Conservation (phyloP, 2,888 invertebrate species). For the Charanyca ferruginea region DNA sequence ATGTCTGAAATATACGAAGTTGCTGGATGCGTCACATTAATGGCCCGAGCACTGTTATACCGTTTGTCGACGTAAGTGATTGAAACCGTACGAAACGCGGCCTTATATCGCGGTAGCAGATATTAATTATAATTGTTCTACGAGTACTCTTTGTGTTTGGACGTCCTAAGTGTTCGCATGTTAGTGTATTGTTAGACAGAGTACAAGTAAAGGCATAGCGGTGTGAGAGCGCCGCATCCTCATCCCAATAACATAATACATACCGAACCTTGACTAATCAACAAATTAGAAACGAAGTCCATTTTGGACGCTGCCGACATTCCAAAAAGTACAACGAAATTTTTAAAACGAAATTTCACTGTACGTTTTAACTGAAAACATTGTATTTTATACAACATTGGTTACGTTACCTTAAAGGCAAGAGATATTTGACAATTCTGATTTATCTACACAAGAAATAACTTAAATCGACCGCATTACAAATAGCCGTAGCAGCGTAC, state of each 20-base stretch:
- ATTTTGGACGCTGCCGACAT: slow-evolving; percentile 48
- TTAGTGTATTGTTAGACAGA: slow-evolving; percentile 28
- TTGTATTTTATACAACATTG: slow-evolving; percentile 51
- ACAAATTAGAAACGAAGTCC: slow-evolving; percentile 46
- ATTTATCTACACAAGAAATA: slow-evolving; percentile 43
- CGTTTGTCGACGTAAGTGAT: slow-evolving; percentile 27
- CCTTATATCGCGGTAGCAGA: neutral
- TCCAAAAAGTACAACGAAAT: slow-evolving; percentile 42
- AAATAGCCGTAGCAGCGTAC: slow-evolving; percentile 31
- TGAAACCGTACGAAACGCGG: slow-evolving; percentile 11
- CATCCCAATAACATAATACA: slow-evolving; percentile 43
- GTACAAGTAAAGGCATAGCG: slow-evolving; percentile 27
- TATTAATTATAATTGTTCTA: neutral
- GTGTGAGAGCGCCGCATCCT: slow-evolving; percentile 38
- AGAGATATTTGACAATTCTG: neutral
- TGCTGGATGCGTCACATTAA: neutral
- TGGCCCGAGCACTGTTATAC: neutral
- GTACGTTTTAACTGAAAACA: slow-evolving; percentile 20
- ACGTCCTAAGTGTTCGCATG: slow-evolving; percentile 30
- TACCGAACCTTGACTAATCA: slow-evolving; percentile 53
- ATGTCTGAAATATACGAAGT: too few species aligned
- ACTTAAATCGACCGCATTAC: slow-evolving; percentile 3
- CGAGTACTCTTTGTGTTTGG: slow-evolving; percentile 29
- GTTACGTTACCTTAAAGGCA: slow-evolving; percentile 17
- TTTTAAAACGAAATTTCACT: slow-evolving; percentile 49